phyloP scores from a whole-genome alignment of 37 sponge, comb jelly and placozoan species.

The Crambe crambe region DNA sequence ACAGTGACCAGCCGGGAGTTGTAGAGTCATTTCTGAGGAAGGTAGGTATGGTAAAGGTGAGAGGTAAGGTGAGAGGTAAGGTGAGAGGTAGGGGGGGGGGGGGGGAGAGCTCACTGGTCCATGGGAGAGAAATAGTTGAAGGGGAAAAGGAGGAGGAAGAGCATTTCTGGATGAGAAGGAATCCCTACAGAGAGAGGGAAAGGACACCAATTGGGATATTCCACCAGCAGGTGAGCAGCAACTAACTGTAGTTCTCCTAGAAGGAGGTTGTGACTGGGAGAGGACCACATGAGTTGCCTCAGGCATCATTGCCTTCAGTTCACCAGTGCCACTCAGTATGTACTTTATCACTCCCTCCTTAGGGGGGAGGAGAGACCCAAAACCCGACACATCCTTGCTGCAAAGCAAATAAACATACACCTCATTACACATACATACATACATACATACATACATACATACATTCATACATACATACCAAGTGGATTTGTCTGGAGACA shows the following conservation, averaged over 20 bases:
- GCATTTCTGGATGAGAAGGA: slow-evolving; percentile 6
- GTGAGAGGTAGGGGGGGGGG: background rate
- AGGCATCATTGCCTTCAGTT: background rate
- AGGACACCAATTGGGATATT: too few relatives aligned
- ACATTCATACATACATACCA: slow-evolving; percentile 8
- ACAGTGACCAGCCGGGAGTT: slow-evolving; percentile 14
- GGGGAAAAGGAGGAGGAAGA: slow-evolving; percentile 6
- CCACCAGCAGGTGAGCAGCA: too few relatives aligned
- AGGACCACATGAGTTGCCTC: background rate
- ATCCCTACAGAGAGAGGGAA: slow-evolving; percentile 4
- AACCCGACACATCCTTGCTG: slow-evolving; percentile 22
- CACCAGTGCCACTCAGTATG: background rate
- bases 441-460: background rate
- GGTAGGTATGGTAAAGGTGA: background rate
- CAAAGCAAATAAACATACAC: background rate
- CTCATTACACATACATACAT: background rate
- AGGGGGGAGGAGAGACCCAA: slow-evolving; percentile 28
- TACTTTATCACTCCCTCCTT: slow-evolving; percentile 27
- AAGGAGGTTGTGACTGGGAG: background rate
- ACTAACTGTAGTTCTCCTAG: too few relatives aligned
- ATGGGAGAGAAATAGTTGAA: background rate
- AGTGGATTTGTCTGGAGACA: background rate
- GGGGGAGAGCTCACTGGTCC: background rate
- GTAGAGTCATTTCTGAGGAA: background rate
- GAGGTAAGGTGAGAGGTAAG: background rate